A percentile compares a stretch with the other conserved stretches of the same genome.
Evolutionary conservation across 2,113 vertebrate species (phyloP).

Genomic region (Odontophorus gujanensis): DNA sequence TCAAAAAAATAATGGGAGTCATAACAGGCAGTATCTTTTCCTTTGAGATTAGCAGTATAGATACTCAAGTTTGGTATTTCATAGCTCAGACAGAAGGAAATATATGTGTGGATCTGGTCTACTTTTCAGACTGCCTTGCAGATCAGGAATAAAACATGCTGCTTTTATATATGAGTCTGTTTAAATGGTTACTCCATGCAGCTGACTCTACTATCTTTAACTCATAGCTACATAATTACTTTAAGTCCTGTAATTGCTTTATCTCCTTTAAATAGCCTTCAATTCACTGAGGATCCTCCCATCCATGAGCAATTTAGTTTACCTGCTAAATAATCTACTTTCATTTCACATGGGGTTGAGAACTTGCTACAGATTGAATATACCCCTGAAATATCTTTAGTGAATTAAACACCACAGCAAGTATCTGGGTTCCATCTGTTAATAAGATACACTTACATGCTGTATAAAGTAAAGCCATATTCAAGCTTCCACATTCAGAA

Average conservation of each 20-base stretch:
- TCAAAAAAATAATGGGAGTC: not conserved
- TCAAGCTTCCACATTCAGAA: not conserved
- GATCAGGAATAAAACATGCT: not conserved
- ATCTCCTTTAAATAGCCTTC: not conserved
- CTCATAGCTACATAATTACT: not conserved
- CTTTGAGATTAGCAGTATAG: not conserved
- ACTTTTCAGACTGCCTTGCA: not conserved
- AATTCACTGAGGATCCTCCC: not conserved
- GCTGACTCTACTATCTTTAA: not conserved
- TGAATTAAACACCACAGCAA: not conserved
- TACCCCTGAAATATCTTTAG: not conserved
- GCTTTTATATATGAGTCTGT: not conserved
- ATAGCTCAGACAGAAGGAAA: not conserved
- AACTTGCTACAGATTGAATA: not conserved
- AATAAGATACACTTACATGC: not conserved
- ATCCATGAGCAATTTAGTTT: not conserved
- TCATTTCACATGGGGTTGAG: not conserved
- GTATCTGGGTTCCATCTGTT: not conserved
- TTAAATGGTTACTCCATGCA: not conserved
- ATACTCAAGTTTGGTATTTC: not conserved
- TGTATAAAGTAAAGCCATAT: not conserved
- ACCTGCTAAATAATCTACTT: constrained; percentile 21
- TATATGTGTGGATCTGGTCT: not conserved
- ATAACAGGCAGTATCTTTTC: not conserved
- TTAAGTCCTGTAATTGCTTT: not conserved